Evolutionary conservation across 2,113 vertebrate genomes (phyloP).

Genomic region (Promerops cafer): DNA sequence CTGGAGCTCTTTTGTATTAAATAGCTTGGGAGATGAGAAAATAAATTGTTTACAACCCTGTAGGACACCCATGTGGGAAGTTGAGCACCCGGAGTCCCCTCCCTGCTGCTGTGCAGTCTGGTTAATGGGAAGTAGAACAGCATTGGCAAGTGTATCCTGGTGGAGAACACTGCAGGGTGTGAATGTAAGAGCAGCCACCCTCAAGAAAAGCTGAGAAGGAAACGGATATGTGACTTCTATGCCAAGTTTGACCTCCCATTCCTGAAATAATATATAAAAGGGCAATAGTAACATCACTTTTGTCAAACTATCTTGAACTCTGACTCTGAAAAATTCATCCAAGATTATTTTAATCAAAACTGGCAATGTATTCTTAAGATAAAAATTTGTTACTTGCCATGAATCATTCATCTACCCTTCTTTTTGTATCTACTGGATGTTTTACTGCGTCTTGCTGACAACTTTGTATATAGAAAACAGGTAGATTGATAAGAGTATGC

Average conservation of each 20-base stretch:
- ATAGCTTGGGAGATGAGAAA: not conserved
- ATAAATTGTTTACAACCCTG: not conserved
- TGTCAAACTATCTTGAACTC: not conserved
- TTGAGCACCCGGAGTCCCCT: not conserved
- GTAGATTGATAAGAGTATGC: not conserved
- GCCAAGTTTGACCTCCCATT: not conserved
- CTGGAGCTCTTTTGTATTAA: not conserved
- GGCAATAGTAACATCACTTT: not conserved
- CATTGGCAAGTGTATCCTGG: not conserved
- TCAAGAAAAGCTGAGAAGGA: not conserved
- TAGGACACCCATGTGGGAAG: not conserved
- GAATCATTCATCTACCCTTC: not conserved
- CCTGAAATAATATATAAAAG: not conserved
- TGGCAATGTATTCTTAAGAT: not conserved
- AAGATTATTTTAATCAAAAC: not conserved
- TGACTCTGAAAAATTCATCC: not conserved
- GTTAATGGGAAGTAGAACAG: not conserved
- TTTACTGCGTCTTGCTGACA: not conserved
- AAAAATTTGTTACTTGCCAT: not conserved
- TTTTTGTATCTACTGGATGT: not conserved
- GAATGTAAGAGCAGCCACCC: not conserved
- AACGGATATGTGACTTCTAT: not conserved
- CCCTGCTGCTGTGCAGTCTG: not conserved
- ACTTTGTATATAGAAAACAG: not conserved
- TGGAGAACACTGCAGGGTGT: not conserved